Percentiles rank a stretch among this genome's conserved stretches.
phyloP scores from a whole-genome alignment of 2,888 invertebrate genomes.

The Papilio protenor region DNA sequence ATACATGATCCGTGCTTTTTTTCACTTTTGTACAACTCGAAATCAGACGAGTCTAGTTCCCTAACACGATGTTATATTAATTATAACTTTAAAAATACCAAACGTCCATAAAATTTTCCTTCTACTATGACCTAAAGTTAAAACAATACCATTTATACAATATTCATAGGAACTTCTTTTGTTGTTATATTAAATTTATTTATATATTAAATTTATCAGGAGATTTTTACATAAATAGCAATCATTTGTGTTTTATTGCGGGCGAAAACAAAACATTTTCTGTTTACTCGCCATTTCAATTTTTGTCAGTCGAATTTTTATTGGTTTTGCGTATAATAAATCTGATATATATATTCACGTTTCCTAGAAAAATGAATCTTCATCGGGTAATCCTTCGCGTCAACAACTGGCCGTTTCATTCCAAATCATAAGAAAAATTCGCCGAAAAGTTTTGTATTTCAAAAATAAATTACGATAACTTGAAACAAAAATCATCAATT shows the following conservation, averaged over 20 bases:
- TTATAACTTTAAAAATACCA: conserved; percentile 83
- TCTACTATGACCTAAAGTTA: conserved; percentile 84
- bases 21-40: conserved; percentile 74
- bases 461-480: conserved; percentile 61
- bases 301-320: conserved; percentile 64
- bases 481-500: conserved; percentile 57
- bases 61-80: conserved; percentile 75
- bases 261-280: conserved; percentile 57
- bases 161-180: conserved; percentile 85
- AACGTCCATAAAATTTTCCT: conserved; percentile 83
- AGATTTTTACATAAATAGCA: conserved; percentile 84
- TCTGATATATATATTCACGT: conserved; percentile 66
- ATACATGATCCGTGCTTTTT: conserved; percentile 81
- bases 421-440: conserved; percentile 69
- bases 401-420: conserved; percentile 67
- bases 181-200: conserved; percentile 83
- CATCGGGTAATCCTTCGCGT: conserved; percentile 71
- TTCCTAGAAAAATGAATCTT: conserved; percentile 78
- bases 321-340: conserved; percentile 53
- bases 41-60: conserved; percentile 66
- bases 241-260: conserved; percentile 73
- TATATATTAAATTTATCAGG: conserved; percentile 83
- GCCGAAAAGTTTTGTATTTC: conserved; percentile 80
- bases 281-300: conserved; percentile 62
- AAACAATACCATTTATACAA: conserved; percentile 84